Conservation (phyloP, 1,140 invertebrate species). For the Uloborus diversus region DNA sequence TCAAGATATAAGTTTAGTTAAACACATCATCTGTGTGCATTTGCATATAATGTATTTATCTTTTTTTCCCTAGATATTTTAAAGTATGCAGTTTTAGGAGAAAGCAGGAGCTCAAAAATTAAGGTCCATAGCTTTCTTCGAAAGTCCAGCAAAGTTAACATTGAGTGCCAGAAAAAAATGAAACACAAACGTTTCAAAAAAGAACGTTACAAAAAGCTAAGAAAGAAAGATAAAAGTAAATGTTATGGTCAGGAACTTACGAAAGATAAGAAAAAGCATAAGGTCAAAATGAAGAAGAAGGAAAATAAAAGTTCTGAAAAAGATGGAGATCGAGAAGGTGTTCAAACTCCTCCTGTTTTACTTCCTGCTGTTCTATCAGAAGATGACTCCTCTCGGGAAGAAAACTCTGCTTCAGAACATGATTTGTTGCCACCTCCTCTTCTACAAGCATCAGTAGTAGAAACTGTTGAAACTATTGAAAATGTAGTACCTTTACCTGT, state of each 20-base stretch:
- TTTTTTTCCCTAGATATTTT: conserved; percentile 24
- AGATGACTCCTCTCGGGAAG: conserved; percentile 14
- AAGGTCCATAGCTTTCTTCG: conserved; percentile 40
- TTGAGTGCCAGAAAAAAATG: conserved; percentile 37
- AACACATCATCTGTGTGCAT: too few species aligned
- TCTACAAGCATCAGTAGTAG: conserved; percentile 26
- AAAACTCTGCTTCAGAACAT: conserved; percentile 43
- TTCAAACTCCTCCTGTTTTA: conserved; percentile 35
- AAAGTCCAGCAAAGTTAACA: conserved; percentile 39
- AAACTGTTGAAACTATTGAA: not conserved
- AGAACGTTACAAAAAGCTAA: conserved; percentile 38
- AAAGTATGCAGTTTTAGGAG: conserved; percentile 41
- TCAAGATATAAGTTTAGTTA: too few species aligned
- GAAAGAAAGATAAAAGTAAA: conserved; percentile 37
- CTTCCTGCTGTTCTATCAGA: conserved; percentile 41
- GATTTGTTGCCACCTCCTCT: conserved; percentile 38
- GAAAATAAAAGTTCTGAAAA: conserved; percentile 37
- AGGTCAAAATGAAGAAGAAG: conserved; percentile 44
- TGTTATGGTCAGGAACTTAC: not conserved
- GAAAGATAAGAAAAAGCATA: conserved; percentile 46
- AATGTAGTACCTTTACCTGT: not conserved
- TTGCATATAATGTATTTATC: not conserved
- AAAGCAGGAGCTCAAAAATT: conserved; percentile 50
- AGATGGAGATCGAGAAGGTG: conserved; percentile 32
- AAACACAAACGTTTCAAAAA: conserved; percentile 43